phyloP scores from a whole-genome alignment of 2,888 invertebrate species.

The Pasiphila rectangulata region DNA sequence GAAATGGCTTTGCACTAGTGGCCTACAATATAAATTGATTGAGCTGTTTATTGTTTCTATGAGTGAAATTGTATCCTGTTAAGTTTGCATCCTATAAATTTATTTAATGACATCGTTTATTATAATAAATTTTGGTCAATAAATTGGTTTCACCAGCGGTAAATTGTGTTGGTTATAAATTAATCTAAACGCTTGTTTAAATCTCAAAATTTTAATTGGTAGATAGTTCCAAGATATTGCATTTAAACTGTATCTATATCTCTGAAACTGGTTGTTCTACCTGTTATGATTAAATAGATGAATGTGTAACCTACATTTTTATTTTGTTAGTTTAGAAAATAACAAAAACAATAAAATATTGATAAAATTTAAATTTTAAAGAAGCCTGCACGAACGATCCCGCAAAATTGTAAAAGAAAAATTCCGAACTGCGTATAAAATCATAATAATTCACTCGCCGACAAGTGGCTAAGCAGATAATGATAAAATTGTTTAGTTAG shows the following conservation, averaged over 20 bases:
- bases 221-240: too few relatives aligned
- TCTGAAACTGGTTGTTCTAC: too few relatives aligned
- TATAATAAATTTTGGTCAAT: conserved; percentile 12
- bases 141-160: background rate
- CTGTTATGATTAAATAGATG: too few relatives aligned
- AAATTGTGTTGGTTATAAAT: background rate
- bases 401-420: conserved; percentile 7
- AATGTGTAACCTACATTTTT: too few relatives aligned
- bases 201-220: too few relatives aligned
- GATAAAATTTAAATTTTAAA: too few relatives aligned
- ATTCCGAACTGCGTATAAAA: conserved; percentile 2
- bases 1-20: conserved; percentile 8
- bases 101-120: conserved; percentile 16
- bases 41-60: conserved; percentile 2
- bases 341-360: too few relatives aligned
- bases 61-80: conserved; percentile 8
- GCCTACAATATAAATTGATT: conserved; percentile 19
- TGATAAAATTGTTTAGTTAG: conserved; percentile 40
- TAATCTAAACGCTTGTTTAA: background rate
- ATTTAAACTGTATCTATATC: too few relatives aligned
- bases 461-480: conserved; percentile 43
- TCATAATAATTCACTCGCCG: conserved; percentile 44
- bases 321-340: too few relatives aligned
- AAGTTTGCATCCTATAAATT: conserved; percentile 12
- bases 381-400: background rate